These are phyloP conservation scores for Syndactyla subalaris DNA, from an alignment of 2,797 vertebrate genomes.

Conservation along the genomic window DNA sequence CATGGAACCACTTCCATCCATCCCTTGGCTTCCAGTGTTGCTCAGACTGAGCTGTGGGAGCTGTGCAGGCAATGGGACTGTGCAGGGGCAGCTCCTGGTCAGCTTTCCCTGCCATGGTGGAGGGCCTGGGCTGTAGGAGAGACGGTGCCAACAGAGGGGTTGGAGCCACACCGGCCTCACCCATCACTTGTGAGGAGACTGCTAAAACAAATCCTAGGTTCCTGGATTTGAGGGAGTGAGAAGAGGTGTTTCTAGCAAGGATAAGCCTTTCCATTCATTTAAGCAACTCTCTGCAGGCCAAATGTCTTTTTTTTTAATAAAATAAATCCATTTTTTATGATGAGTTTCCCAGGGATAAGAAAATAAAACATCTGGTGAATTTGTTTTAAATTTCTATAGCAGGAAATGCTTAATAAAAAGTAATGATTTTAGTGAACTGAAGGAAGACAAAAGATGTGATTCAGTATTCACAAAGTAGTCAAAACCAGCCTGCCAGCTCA, in stretches of 20 bases:
- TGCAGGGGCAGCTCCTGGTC: neutral
- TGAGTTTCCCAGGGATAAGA: neutral
- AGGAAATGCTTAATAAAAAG: neutral
- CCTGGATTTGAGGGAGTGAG: neutral
- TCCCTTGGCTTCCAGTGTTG: neutral
- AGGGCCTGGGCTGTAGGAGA: neutral
- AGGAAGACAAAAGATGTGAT: neutral
- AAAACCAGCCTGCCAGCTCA: neutral
- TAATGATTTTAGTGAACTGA: neutral
- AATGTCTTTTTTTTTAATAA: neutral
- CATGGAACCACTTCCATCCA: neutral
- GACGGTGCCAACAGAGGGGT: accelerated
- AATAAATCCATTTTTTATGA: neutral
- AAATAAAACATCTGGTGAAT: neutral
- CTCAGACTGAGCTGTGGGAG: neutral
- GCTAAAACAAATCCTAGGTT: neutral
- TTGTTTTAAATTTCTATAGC: neutral
- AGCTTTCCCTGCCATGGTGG: accelerated
- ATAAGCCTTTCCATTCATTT: neutral
- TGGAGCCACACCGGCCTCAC: neutral
- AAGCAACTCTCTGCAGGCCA: neutral
- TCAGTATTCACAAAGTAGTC: neutral
- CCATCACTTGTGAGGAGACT: neutral
- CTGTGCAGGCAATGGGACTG: accelerated
- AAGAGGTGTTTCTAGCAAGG: neutral